Conservation (phyloP, 2,888 invertebrate genomes). For the Conistra vaccinii region DNA sequence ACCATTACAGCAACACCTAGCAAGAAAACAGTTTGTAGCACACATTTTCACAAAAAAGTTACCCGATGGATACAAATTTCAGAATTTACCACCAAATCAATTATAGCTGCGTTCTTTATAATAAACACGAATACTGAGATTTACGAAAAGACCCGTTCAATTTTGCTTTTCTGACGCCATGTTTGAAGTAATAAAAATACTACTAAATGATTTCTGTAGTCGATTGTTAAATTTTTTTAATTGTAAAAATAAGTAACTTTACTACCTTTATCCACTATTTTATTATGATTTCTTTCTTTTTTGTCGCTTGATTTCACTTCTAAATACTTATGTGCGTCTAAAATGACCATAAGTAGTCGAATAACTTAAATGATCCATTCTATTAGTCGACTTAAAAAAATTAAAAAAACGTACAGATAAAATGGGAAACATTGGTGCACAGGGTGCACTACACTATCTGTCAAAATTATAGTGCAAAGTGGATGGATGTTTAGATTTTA, state of each 20-base stretch:
- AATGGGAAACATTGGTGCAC: conserved; percentile 10
- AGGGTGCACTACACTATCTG: conserved; percentile 29
- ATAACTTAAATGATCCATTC: not conserved
- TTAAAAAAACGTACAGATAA: conserved; percentile 35
- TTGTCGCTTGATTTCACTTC: not conserved
- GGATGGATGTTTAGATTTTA: conserved; percentile 60
- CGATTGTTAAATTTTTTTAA: conserved; percentile 30
- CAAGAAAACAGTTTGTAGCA: conserved; percentile 45
- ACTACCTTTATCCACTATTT: not conserved
- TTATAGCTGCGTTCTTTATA: conserved; percentile 69
- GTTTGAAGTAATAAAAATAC: conserved; percentile 11
- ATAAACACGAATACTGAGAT: conserved; percentile 20
- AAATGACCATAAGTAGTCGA: conserved; percentile 2
- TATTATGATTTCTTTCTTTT: not conserved
- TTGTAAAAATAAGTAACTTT: not conserved
- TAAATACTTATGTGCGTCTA: not conserved
- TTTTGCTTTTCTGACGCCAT: conserved; percentile 57
- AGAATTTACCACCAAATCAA: conserved; percentile 76
- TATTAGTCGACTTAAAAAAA: conserved; percentile 30
- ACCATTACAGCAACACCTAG: conserved; percentile 50
- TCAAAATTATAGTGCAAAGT: conserved; percentile 61
- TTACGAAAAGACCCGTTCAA: conserved; percentile 67
- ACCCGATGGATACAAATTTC: conserved; percentile 40
- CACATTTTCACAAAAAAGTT: conserved; percentile 40
- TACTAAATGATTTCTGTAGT: not conserved